Evolutionary conservation across 2,113 vertebrate genomes (phyloP).

Genomic region (Macheiramphus alcinus): DNA sequence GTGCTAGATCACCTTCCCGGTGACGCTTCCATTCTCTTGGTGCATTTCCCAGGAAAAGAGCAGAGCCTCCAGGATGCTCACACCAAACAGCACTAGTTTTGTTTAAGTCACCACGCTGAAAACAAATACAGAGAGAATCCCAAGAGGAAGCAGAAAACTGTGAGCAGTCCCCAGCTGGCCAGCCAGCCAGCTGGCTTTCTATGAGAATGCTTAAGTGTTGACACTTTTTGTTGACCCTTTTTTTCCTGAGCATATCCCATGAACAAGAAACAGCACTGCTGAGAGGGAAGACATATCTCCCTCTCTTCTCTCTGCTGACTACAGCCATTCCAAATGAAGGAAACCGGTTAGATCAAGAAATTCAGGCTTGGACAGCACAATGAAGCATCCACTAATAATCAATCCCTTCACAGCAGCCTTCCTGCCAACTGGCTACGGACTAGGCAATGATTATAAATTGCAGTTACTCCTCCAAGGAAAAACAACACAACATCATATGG

Average conservation of each 20-base stretch:
- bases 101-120: not conserved
- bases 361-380: slow-evolving; percentile 32
- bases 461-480: not conserved
- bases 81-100: not conserved
- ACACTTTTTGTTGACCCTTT: slow-evolving; percentile 10
- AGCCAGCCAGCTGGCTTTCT: not conserved
- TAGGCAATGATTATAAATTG: slow-evolving; percentile 37
- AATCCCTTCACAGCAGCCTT: slow-evolving; percentile 28
- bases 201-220: not conserved
- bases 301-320: not conserved
- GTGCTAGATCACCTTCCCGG: not conserved
- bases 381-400: slow-evolving; percentile 48
- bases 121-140: not conserved
- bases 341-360: slow-evolving; percentile 48
- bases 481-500: slow-evolving; percentile 30
- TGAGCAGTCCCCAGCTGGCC: not conserved
- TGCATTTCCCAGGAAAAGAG: not conserved
- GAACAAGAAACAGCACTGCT: not conserved
- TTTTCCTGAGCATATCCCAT: not conserved
- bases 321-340: slow-evolving; percentile 5
- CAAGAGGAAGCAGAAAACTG: not conserved
- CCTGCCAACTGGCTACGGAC: slow-evolving; percentile 22
- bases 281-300: not conserved
- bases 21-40: not conserved
- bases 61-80: not conserved